Percentiles rank a stretch among this genome's conserved stretches.
Evolutionary conservation across 1,140 invertebrate species (phyloP).

Genomic region (Papilio polytes): DNA sequence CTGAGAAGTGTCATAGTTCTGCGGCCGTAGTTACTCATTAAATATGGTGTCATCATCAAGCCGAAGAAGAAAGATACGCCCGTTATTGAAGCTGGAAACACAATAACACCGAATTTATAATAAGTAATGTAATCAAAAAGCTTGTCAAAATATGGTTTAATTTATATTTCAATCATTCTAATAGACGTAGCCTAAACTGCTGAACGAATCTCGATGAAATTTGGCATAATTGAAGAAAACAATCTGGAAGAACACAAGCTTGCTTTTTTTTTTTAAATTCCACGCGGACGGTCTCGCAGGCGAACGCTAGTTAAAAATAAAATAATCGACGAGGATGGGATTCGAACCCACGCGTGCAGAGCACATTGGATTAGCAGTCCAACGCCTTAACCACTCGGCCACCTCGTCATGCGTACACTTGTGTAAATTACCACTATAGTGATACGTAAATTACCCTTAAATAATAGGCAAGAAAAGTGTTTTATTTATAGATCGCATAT

Average conservation of each 20-base stretch:
- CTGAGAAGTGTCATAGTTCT: neutral
- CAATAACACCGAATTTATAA: neutral
- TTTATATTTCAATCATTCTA: neutral
- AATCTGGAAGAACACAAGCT: no score
- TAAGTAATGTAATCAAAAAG: neutral
- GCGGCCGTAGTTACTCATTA: neutral
- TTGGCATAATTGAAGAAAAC: no score
- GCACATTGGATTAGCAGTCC: slow-evolving; percentile 90
- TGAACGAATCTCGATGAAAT: no score
- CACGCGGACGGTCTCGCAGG: no score
- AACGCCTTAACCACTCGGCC: slow-evolving; percentile 95
- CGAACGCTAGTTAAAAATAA: no score
- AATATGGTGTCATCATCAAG: neutral
- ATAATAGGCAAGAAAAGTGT: no score
- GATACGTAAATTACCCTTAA: neutral
- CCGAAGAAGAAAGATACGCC: neutral
- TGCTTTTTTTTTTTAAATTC: no score
- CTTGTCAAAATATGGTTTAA: neutral
- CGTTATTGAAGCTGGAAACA: neutral
- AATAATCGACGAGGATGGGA: slow-evolving; percentile 90
- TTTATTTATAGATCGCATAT: no score
- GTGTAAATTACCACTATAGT: neutral
- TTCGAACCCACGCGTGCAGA: slow-evolving; percentile 94
- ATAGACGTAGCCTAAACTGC: no score
- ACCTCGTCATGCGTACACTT: slow-evolving; percentile 87